A percentile compares a stretch with the other conserved stretches of the same genome.
Evolutionary conservation across 2,888 invertebrate genomes (phyloP).

Genomic region (Cepaea hortensis): DNA sequence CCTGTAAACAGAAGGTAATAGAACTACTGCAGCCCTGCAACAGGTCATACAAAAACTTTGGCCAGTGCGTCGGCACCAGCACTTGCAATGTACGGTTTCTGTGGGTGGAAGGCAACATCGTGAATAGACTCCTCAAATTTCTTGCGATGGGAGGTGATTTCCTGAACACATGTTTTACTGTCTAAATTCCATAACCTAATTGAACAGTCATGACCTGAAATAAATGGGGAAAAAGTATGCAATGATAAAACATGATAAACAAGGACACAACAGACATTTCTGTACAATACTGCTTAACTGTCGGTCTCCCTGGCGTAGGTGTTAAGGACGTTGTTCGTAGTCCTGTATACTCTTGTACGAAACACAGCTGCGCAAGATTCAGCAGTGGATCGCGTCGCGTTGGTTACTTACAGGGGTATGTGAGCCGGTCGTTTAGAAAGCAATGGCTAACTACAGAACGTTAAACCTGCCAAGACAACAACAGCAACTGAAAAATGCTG

Average conservation of each 20-base stretch:
- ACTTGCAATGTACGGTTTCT: constrained; percentile 98
- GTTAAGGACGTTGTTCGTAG: too few relatives aligned
- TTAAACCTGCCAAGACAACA: too few relatives aligned
- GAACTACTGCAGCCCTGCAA: constrained; percentile 4
- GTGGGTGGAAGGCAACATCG: constrained; percentile 99
- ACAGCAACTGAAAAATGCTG: too few relatives aligned
- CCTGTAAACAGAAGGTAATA: neutral
- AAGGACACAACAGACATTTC: too few relatives aligned
- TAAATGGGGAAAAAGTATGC: neutral
- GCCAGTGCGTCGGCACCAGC: constrained; percentile 99
- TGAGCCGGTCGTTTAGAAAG: too few relatives aligned
- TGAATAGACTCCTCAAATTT: constrained; percentile 99
- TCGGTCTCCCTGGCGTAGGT: too few relatives aligned
- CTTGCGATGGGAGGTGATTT: constrained; percentile 99
- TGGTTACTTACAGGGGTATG: too few relatives aligned
- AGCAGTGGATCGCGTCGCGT: too few relatives aligned
- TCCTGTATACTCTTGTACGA: too few relatives aligned
- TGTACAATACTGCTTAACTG: too few relatives aligned
- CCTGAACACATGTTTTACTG: constrained; percentile 99
- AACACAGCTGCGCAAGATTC: too few relatives aligned
- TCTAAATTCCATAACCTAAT: constrained; percentile 82
- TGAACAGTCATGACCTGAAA: constrained; percentile 80
- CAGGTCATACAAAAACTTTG: constrained; percentile 87
- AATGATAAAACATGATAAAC: neutral
- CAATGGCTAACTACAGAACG: too few relatives aligned